Percentiles rank a stretch among this genome's conserved stretches.
Conservation (phyloP, 2,797 vertebrate species). For the Hippopotamyrus pictus region DNA sequence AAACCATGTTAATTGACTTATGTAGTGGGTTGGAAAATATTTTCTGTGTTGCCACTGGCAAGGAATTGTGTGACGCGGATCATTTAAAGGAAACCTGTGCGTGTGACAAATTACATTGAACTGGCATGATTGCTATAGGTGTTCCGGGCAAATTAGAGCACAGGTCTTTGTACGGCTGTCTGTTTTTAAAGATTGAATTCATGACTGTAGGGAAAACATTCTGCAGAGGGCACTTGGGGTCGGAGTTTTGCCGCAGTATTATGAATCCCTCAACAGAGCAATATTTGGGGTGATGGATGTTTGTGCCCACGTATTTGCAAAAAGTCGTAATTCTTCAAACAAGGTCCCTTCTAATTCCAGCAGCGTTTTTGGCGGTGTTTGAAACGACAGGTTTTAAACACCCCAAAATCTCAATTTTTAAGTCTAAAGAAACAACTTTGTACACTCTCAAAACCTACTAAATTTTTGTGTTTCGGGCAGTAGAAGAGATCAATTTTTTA, state of each 20-base stretch:
- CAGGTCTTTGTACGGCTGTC: neutral
- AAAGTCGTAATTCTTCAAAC: conserved; percentile 44
- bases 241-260: neutral
- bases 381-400: neutral
- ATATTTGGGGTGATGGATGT: neutral
- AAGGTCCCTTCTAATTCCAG: conserved; percentile 37
- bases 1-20: conserved; percentile 26
- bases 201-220: neutral
- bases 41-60: neutral
- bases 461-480: neutral
- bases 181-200: neutral
- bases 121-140: neutral
- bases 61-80: neutral
- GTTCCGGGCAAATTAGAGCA: neutral
- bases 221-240: neutral
- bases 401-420: neutral
- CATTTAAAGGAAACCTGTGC: neutral
- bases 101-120: neutral
- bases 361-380: neutral
- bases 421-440: neutral
- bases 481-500: conserved; percentile 31
- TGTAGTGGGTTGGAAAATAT: conserved; percentile 20
- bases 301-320: conserved; percentile 16
- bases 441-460: neutral
- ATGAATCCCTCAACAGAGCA: neutral